A percentile compares a stretch with the other conserved stretches of the same genome.
These are phyloP conservation scores for Drosophila arizonae DNA, from an alignment of 1,140 invertebrate species.

Conservation along the genomic window DNA sequence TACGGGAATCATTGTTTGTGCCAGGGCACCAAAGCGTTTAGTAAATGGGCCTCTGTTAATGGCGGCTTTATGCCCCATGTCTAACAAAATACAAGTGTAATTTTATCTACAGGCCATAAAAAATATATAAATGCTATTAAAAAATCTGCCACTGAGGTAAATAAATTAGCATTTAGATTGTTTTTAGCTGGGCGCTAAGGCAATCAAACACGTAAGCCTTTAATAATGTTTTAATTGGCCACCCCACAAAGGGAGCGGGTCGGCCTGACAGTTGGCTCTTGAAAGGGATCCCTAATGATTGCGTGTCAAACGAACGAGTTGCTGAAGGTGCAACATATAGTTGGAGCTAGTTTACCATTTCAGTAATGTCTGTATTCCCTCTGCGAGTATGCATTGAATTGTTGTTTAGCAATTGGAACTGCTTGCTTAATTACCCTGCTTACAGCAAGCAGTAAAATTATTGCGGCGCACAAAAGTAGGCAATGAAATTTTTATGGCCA, in stretches of 20 bases:
- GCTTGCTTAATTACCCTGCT: background rate
- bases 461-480: background rate
- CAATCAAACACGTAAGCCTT: background rate
- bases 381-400: background rate
- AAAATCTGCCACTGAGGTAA: background rate
- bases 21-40: constrained; percentile 4
- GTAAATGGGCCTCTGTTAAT: constrained; percentile 10
- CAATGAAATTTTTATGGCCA: background rate
- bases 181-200: background rate
- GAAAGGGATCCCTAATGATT: background rate
- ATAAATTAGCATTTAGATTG: constrained; percentile 7
- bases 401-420: background rate
- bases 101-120: constrained; percentile 10
- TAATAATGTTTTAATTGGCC: constrained; percentile 4
- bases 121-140: constrained; percentile 12
- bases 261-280: background rate
- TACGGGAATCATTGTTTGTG: constrained; percentile 11
- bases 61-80: constrained; percentile 5
- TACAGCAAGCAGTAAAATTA: background rate
- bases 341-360: background rate
- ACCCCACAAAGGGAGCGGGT: background rate
- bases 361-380: background rate
- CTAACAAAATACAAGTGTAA: constrained; percentile 3
- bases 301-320: background rate
- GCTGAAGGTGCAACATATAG: background rate